Percentiles rank a stretch among this genome's conserved stretches.
Conservation (phyloP, 2,888 invertebrate species). For the Drosophila macrospina region DNA sequence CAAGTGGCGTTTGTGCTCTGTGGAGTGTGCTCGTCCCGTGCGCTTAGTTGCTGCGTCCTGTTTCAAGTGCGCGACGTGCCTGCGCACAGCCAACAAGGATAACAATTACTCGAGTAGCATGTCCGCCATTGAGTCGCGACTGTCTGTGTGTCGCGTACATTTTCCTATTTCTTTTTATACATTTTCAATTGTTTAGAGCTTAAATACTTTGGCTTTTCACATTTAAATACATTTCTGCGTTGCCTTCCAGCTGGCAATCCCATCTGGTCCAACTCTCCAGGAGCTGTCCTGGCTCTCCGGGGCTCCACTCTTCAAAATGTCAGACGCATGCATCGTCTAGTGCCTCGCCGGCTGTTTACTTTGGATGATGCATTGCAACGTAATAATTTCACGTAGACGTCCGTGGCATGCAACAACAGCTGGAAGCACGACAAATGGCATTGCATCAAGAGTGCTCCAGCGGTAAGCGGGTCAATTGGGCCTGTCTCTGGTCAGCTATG, state of each 20-base stretch:
- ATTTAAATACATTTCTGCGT: constrained; percentile 57
- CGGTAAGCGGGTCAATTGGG: constrained; percentile 39
- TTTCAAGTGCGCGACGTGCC: constrained; percentile 73
- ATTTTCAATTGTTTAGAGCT: constrained; percentile 70
- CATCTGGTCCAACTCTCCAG: constrained; percentile 1
- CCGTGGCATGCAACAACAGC: constrained; percentile 63
- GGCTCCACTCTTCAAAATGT: constrained; percentile 43
- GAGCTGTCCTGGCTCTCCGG: constrained; percentile 17
- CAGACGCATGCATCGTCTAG: constrained; percentile 55
- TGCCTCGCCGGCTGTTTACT: constrained; percentile 54
- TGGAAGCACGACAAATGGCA: constrained; percentile 29
- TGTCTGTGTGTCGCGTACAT: constrained; percentile 15
- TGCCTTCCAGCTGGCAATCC: constrained; percentile 10
- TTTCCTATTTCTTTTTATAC: constrained; percentile 39
- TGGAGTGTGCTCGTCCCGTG: constrained; percentile 30
- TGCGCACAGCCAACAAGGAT: constrained; percentile 79
- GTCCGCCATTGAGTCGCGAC: constrained; percentile 47
- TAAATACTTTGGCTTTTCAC: constrained; percentile 47
- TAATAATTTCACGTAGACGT: constrained; percentile 76
- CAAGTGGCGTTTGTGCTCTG: constrained; percentile 67
- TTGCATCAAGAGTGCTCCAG: constrained; percentile 20
- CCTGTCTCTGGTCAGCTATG: constrained; percentile 19
- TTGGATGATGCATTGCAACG: constrained; percentile 76
- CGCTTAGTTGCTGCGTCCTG: constrained; percentile 42
- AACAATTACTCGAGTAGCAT: constrained; percentile 77